These are phyloP conservation scores for Dryomyza anilis DNA, from an alignment of 2,888 invertebrate genomes.

Conservation along the genomic window DNA sequence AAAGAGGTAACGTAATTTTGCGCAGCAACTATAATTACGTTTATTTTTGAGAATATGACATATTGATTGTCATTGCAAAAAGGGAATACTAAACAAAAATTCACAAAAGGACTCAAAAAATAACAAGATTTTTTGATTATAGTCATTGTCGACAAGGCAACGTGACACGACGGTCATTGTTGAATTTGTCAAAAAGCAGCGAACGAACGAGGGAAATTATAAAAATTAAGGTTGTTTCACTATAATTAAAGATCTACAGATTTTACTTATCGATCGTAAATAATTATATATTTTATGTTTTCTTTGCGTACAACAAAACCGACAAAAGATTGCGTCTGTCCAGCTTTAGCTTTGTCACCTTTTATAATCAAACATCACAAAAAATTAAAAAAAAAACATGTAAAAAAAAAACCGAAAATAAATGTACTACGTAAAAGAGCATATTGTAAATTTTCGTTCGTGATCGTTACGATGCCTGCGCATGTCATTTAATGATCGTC, in stretches of 20 bases:
- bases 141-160: slow-evolving; percentile 9
- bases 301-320: too few relatives aligned
- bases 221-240: too few relatives aligned
- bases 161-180: slow-evolving; percentile 14
- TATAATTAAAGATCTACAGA: slow-evolving; percentile 7
- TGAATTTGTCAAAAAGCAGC: slow-evolving; percentile 15
- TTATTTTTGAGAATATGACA: slow-evolving; percentile 26
- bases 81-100: neutral
- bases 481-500: slow-evolving; percentile 23
- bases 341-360: slow-evolving; percentile 24
- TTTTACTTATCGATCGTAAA: slow-evolving; percentile 33
- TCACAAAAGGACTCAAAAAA: neutral
- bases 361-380: neutral
- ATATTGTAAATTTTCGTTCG: too few relatives aligned
- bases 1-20: neutral
- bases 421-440: too few relatives aligned
- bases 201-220: too few relatives aligned
- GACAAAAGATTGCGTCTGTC: too few relatives aligned
- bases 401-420: neutral
- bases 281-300: too few relatives aligned
- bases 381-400: neutral
- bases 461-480: too few relatives aligned
- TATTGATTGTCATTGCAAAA: slow-evolving; percentile 24
- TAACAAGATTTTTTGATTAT: slow-evolving; percentile 16
- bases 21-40: slow-evolving; percentile 10